These are phyloP conservation scores for Acleris holmiana DNA, from an alignment of 2,888 invertebrate genomes.

Conservation along the genomic window DNA sequence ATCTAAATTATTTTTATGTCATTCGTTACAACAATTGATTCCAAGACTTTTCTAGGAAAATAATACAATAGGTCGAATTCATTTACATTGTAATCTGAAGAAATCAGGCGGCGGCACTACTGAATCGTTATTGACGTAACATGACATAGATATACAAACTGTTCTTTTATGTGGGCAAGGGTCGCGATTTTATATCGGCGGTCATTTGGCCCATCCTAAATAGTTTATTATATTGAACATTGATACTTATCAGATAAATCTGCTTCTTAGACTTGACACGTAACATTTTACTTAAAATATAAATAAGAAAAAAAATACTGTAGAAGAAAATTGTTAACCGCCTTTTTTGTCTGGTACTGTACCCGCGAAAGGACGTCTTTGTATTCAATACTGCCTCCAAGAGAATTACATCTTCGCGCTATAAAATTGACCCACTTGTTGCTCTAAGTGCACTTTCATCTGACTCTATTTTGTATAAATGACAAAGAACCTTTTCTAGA, in stretches of 20 bases:
- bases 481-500: constrained; percentile 1
- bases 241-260: constrained; percentile 4
- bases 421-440: constrained; percentile 37
- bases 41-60: constrained; percentile 3
- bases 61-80: constrained; percentile 6
- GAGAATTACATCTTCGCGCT: constrained; percentile 36
- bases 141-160: constrained; percentile 19
- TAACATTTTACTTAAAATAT: neutral
- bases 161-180: constrained; percentile 32
- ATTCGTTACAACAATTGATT: neutral
- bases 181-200: constrained; percentile 23
- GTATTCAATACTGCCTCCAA: constrained; percentile 37
- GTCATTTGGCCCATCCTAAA: constrained; percentile 15
- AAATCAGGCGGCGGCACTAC: constrained; percentile 7
- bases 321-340: constrained; percentile 5
- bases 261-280: neutral
- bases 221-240: constrained; percentile 12
- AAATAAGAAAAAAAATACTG: neutral
- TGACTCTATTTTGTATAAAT: constrained; percentile 26
- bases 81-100: constrained; percentile 6
- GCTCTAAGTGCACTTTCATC: constrained; percentile 37
- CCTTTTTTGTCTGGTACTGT: constrained; percentile 16
- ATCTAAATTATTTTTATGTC: neutral
- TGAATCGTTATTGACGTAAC: constrained; percentile 26
- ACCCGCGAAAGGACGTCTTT: constrained; percentile 18